Evolutionary conservation across 2,113 vertebrate genomes (phyloP), one percentile per base, ranked within the genome.

Genomic region (Coturnix japonica): DNA sequence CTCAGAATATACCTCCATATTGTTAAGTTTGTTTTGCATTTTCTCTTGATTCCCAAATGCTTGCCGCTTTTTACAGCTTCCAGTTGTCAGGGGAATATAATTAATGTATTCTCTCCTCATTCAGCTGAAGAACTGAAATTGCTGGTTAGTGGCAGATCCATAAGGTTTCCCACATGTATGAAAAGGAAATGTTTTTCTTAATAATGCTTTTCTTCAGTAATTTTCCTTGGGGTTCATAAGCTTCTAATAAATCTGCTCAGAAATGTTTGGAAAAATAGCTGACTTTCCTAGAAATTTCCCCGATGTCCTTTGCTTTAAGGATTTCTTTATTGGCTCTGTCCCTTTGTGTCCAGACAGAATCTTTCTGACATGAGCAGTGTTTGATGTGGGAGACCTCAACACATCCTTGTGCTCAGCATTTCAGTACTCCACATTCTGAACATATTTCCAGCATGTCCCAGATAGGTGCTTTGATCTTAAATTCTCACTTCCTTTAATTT

Each of bases 21-120:
- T 70, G 2, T 49, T 79, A 44, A 65, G 49, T 56, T 79, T 51
- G 72, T 72, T 93, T 85, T 82, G 35, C 43, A 33, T 82, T 88
- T 91, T 73, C 22, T 87, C 35, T 63, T 87, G 49, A 41, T 35
- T 28, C n/a, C 54, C 16, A 72, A 80, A 13, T n/a, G 26, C 37
- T 41, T 83, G 54, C n/a, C 80, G 63, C 31, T 57, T 93, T 93
- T 77, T 86, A 57, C 72, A 63, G 53, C 76, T 91, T 79, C 30
- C 25, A 37, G 31, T 82, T 79, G 63, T 87, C 53, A 87, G 3
- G 1, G 4, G 20, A 53, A 21, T 54, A 5, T 73, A 83, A 70
- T 3, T 2, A 88, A 80, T 73, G 8, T 53, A 21, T 63, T 63
- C 35, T 44, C 69, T 73, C 44, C 76, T 88, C 22, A 22, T 56